Evolutionary conservation across 1,140 invertebrate genomes (phyloP).

Genomic region (Lithobius niger): DNA sequence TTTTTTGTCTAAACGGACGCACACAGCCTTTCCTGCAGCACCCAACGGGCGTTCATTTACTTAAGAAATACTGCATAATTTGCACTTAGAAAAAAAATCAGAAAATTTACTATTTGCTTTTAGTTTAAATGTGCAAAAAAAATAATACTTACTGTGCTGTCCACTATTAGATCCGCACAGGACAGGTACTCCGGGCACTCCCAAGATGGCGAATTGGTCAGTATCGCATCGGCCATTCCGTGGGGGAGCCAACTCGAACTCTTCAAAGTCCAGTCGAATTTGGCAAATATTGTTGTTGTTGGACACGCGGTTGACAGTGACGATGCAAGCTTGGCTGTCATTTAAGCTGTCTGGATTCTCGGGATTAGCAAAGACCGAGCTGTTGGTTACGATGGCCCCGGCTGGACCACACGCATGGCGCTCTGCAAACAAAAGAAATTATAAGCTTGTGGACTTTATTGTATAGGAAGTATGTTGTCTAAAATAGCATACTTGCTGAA

Average conservation of each 20-base stretch:
- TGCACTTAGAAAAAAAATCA: neutral
- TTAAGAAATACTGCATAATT: neutral
- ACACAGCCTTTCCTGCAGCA: too few relatives aligned
- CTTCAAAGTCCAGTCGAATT: conserved; percentile 60
- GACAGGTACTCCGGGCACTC: conserved; percentile 46
- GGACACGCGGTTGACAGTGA: conserved; percentile 51
- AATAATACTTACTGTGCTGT: conserved; percentile 49
- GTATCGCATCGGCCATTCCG: conserved; percentile 52
- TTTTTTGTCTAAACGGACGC: too few relatives aligned
- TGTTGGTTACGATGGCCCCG: conserved; percentile 22
- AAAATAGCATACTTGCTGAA: neutral
- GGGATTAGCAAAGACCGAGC: conserved; percentile 27
- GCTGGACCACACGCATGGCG: conserved; percentile 11
- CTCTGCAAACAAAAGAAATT: neutral
- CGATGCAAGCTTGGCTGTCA: conserved; percentile 49
- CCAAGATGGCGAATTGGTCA: conserved; percentile 53
- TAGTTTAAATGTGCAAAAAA: too few relatives aligned
- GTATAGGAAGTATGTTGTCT: neutral
- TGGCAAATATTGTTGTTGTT: conserved; percentile 57
- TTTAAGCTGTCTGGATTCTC: conserved; percentile 28
- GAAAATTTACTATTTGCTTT: too few relatives aligned
- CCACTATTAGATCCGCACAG: conserved; percentile 68
- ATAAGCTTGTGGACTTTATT: neutral
- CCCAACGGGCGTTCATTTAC: too few relatives aligned
- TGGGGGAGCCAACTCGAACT: conserved; percentile 33